A percentile compares a stretch with the other conserved stretches of the same genome.
phyloP scores from a whole-genome alignment of 2,888 invertebrate genomes.

The Stramonita haemastoma region DNA sequence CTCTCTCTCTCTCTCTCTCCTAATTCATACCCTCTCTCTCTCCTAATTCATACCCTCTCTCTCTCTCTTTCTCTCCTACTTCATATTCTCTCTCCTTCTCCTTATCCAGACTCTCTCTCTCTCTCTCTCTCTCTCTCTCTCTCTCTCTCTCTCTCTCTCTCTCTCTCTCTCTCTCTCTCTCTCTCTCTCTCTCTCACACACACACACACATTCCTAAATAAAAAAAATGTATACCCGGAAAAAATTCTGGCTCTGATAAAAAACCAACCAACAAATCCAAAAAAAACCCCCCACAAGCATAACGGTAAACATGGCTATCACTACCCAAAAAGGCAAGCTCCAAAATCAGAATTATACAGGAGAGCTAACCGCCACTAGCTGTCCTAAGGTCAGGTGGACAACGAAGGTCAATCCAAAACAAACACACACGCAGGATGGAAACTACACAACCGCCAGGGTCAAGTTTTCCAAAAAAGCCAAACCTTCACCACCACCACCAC shows the following conservation, averaged over 20 bases:
- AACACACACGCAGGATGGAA: no score
- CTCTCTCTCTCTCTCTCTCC: no score
- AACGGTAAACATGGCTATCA: neutral
- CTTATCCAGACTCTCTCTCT: no score
- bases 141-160: neutral
- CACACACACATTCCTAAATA: neutral
- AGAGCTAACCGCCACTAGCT: slow-evolving; percentile 10
- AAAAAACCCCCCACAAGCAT: neutral
- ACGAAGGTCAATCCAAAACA: slow-evolving; percentile 2
- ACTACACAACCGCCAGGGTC: no score
- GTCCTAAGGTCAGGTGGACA: neutral
- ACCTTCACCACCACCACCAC: no score
- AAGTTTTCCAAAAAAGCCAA: no score
- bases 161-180: neutral
- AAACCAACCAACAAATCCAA: neutral
- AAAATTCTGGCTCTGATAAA: neutral
- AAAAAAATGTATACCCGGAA: neutral
- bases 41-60: no score
- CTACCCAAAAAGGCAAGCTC: neutral
- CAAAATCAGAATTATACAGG: neutral
- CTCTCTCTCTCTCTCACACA: neutral
- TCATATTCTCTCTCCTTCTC: no score
- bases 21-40: no score
- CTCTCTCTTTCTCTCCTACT: no score
- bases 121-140: neutral